phyloP scores from a whole-genome alignment of 2,797 vertebrate species.

The Alosa sapidissima region DNA sequence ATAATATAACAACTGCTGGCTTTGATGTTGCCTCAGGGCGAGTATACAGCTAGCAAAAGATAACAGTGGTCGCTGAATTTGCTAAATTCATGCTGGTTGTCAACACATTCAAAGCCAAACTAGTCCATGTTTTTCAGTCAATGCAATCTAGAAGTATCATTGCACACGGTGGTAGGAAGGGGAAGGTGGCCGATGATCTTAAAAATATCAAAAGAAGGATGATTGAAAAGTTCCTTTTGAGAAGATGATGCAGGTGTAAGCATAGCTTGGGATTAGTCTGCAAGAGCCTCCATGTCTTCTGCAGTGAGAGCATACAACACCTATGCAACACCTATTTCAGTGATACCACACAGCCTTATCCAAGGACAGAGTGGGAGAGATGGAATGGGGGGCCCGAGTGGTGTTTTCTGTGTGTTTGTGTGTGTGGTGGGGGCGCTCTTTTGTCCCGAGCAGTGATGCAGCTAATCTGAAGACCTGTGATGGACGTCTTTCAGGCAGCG shows the following conservation, averaged over 20 bases:
- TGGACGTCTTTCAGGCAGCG: conserved; percentile 46
- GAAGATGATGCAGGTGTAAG: not conserved
- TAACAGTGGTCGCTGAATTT: not conserved
- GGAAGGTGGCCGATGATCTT: not conserved
- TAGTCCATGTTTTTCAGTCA: conserved; percentile 15
- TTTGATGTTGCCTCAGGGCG: too few species aligned
- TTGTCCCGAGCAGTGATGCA: conserved; percentile 50
- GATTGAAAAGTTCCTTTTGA: too few species aligned
- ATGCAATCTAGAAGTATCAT: not conserved
- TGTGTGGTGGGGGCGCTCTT: conserved; percentile 36
- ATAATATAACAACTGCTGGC: too few species aligned
- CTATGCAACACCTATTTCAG: not conserved
- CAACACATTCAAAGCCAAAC: not conserved
- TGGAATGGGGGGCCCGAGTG: conserved; percentile 28
- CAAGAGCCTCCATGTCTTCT: conserved; percentile 9
- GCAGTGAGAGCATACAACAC: not conserved
- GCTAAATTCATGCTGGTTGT: not conserved
- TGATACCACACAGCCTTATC: conserved; percentile 38
- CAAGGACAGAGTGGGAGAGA: conserved; percentile 13
- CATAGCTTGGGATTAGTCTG: not conserved
- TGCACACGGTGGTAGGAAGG: conserved; percentile 9
- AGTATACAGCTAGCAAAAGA: too few species aligned
- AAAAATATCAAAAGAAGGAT: too few species aligned
- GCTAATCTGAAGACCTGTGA: conserved; percentile 57
- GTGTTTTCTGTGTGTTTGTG: conserved; percentile 16